A percentile compares a stretch with the other conserved stretches of the same genome.
Conservation (phyloP, 1,140 invertebrate genomes). For the Solen grandis region DNA sequence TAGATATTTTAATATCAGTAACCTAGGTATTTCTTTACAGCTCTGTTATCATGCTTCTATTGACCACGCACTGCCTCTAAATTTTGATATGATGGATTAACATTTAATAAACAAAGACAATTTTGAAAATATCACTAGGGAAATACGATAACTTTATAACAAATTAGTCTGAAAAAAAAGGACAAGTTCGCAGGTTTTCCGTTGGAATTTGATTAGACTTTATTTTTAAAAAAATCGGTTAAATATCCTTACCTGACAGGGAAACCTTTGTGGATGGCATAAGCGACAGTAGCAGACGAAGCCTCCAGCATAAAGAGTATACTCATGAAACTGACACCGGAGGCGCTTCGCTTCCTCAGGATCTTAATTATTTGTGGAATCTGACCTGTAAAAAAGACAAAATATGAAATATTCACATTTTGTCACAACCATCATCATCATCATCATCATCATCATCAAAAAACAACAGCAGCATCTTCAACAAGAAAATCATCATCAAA, state of each 20-base stretch:
- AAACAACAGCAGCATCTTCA: neutral
- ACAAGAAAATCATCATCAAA: neutral
- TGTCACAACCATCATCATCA: neutral
- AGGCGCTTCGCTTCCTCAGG: conserved; percentile 55
- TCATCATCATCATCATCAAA: neutral
- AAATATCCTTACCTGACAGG: conserved; percentile 55
- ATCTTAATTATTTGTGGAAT: conserved; percentile 65
- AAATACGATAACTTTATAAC: too few species aligned
- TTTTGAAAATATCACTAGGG: too few species aligned
- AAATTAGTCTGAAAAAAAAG: too few species aligned
- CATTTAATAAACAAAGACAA: too few species aligned
- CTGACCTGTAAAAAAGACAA: conserved; percentile 49
- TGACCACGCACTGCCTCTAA: too few species aligned
- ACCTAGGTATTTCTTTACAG: too few species aligned
- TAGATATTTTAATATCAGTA: too few species aligned
- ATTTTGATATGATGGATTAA: too few species aligned
- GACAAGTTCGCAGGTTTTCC: too few species aligned
- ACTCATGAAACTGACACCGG: conserved; percentile 60
- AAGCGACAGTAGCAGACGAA: conserved; percentile 59
- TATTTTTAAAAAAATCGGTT: too few species aligned
- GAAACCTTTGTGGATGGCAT: conserved; percentile 59
- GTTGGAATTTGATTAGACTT: too few species aligned
- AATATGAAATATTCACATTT: neutral
- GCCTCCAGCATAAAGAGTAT: conserved; percentile 59
- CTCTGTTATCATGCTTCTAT: too few species aligned